These are phyloP conservation scores for Hedya salicella DNA, from an alignment of 2,888 invertebrate genomes.

Conservation along the genomic window DNA sequence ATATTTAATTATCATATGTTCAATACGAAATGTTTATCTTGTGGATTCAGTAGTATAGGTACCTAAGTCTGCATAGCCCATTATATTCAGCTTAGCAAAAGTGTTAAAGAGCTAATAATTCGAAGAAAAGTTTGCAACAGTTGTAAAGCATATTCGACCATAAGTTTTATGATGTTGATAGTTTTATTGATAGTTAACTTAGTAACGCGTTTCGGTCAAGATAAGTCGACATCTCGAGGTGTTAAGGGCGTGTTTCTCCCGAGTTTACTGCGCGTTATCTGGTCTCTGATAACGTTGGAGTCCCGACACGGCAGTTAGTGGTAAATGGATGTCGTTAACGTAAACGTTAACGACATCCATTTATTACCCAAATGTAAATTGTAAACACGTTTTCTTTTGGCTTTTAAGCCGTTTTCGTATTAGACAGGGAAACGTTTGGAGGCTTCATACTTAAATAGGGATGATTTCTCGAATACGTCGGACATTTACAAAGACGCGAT, in stretches of 20 bases:
- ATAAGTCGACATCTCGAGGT: constrained; percentile 16
- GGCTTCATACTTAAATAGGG: background rate
- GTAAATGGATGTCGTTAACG: background rate
- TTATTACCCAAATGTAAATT: background rate
- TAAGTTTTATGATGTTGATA: background rate
- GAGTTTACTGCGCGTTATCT: constrained; percentile 37
- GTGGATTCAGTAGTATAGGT: too few species aligned
- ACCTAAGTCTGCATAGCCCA: too few species aligned
- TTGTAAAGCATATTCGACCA: too few species aligned
- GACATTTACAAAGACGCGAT: background rate
- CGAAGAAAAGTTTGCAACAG: too few species aligned
- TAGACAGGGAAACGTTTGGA: background rate
- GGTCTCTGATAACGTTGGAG: constrained; percentile 1
- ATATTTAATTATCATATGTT: too few species aligned
- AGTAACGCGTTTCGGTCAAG: constrained; percentile 8
- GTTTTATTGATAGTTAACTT: background rate
- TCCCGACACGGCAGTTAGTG: constrained; percentile 10
- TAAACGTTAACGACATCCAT: constrained; percentile 15
- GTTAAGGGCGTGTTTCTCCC: constrained; percentile 34
- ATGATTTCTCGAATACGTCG: background rate
- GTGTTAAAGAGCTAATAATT: too few species aligned
- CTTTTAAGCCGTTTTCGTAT: too few species aligned
- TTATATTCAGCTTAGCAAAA: too few species aligned
- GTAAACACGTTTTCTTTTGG: constrained; percentile 4
- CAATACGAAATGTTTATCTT: too few species aligned